Percentiles rank a stretch among this genome's conserved stretches.
Evolutionary conservation across 64 coral and sea anemone genomes (phyloP).

Genomic region (Montipora cactus): DNA sequence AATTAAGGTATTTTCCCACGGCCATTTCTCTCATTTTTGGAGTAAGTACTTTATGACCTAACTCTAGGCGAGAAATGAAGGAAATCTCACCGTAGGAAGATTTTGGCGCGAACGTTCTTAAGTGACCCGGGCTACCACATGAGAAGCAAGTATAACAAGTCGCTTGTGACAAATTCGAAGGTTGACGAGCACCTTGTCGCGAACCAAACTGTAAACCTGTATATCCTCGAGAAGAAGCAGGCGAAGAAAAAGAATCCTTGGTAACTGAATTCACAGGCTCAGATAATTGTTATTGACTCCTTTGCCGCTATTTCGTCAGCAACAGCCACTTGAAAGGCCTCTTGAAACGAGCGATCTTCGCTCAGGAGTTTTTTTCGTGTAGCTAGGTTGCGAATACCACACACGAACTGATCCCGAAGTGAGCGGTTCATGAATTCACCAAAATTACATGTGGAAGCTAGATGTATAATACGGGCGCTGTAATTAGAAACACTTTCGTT

Average conservation of each 20-base stretch:
- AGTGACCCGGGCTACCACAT: too few relatives aligned
- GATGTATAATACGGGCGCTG: constrained; percentile 52
- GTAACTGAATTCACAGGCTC: constrained; percentile 36
- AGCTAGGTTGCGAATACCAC: constrained; percentile 53
- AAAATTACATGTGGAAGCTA: constrained; percentile 77
- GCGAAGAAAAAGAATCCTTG: not conserved
- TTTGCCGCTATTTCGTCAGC: constrained; percentile 71
- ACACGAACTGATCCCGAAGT: constrained; percentile 61
- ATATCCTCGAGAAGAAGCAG: not conserved
- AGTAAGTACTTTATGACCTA: too few relatives aligned
- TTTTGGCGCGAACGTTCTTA: too few relatives aligned
- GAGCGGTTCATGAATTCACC: constrained; percentile 33
- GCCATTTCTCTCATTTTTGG: too few relatives aligned
- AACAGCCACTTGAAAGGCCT: constrained; percentile 51
- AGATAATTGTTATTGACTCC: constrained; percentile 27
- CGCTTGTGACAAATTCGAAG: constrained; percentile 6
- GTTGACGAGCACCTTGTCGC: constrained; percentile 20
- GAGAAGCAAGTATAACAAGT: constrained; percentile 57
- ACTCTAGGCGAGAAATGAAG: too few relatives aligned
- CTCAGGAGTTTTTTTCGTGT: constrained; percentile 61
- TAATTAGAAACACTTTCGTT: not conserved
- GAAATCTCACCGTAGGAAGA: too few relatives aligned
- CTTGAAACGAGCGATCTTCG: constrained; percentile 60
- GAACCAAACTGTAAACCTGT: not conserved
- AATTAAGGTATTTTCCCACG: too few relatives aligned